A percentile compares a stretch with the other conserved stretches of the same genome.
Conservation (phyloP, 2,888 invertebrate species). For the Cyrtodaria siliqua region DNA sequence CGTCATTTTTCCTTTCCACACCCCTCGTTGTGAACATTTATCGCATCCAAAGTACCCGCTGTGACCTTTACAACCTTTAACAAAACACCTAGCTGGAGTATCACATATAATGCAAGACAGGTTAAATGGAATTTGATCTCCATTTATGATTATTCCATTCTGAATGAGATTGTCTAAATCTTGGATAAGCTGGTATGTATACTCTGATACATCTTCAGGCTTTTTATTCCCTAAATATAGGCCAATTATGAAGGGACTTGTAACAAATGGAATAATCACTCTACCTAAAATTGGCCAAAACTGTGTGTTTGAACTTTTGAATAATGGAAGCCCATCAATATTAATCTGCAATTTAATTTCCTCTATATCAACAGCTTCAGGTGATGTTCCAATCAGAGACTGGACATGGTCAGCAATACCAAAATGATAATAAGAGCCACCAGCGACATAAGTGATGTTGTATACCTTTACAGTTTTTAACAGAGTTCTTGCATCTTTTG, state of each 20-base stretch:
- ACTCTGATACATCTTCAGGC: conserved; percentile 43
- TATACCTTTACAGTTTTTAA: conserved; percentile 27
- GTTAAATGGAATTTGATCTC: neutral
- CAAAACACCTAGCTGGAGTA: conserved; percentile 75
- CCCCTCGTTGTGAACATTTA: conserved; percentile 65
- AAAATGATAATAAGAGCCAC: conserved; percentile 45
- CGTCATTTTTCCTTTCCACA: conserved; percentile 46
- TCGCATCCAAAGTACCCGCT: conserved; percentile 78
- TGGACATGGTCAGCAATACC: conserved; percentile 20
- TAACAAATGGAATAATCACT: conserved; percentile 5
- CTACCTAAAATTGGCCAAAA: conserved; percentile 44
- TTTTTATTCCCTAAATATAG: conserved; percentile 32
- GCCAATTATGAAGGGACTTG: conserved; percentile 35
- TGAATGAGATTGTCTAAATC: conserved; percentile 29
- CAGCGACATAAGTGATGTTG: conserved; percentile 23
- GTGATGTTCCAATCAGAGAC: neutral
- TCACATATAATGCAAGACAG: conserved; percentile 74
- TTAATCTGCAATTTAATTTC: conserved; percentile 30
- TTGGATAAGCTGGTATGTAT: conserved; percentile 40
- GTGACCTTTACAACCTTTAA: conserved; percentile 74
- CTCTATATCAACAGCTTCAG: conserved; percentile 6
- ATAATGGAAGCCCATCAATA: conserved; percentile 47
- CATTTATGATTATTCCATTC: neutral
- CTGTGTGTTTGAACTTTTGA: conserved; percentile 32
- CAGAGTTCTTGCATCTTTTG: conserved; percentile 44